Base-by-base conservation (phyloP, 2,113 vertebrate genomes). In the Lathamus discolor region DNA sequence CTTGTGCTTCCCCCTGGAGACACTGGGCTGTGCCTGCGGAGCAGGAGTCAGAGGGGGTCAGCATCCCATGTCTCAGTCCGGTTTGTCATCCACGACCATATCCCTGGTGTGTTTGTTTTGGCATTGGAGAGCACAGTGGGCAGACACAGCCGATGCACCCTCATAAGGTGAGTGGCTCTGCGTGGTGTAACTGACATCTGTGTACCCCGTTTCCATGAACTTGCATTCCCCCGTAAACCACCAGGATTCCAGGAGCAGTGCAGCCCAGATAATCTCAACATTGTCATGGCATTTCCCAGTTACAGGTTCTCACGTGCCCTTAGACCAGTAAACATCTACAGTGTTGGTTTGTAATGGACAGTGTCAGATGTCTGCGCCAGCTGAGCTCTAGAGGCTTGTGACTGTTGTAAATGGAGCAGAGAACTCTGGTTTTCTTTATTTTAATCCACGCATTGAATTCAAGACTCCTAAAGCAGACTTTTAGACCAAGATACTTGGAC, bases 31-130 rank as follows among this genome's bases (percentile, higher is more conserved):
- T 29, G 10, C 51, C 11, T 8, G 44, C 17, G 4, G 37, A 7
- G 22, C 29, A 6, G 10, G 57, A 23, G 6, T 13, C 0, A 0
- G 17, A 78, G 39, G 13, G 44, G 24, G 7, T 31, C 4, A 4
- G 9, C 1, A 2, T 49, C 39, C 59, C 1, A 0, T 0, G 0
- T 41, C 18, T 24, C 17, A 29, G 28, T 3, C 15, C 0, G 1
- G 18, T 48, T 28, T 35, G 39, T 66, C n/a, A 16, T 20, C 51
- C 57, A 18, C 31, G 23, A 2, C 72, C 17, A 1, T 16, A 29
- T 57, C 73, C 48, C 29, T 35, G 7, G 9, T 22, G 54, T 20
- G 5, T 52, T 61, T 64, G 43, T 28, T 8, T 12, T 2, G 7
- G 59, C 24, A 17, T 13, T 51, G 51, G 33, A 46, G 51, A 49